Conservation (phyloP, 2,113 vertebrate species). For the Sarotherodon lohbergeri region DNA sequence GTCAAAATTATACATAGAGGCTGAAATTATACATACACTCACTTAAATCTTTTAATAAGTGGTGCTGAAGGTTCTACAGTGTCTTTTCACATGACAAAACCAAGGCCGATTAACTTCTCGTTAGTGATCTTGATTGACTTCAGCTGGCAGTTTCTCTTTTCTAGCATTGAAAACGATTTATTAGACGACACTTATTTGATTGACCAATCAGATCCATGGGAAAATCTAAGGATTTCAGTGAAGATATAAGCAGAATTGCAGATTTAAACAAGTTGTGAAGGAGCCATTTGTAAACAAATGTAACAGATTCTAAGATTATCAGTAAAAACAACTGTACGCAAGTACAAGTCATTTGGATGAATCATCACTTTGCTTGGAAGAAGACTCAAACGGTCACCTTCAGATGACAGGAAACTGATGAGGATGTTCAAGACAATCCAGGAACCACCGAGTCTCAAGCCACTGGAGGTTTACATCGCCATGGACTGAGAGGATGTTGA, state of each 20-base stretch:
- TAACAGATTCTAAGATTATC: not conserved
- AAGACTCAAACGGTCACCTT: not conserved
- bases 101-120: accelerated
- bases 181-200: not conserved
- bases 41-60: not conserved
- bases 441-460: not conserved
- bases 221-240: not conserved
- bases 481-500: not conserved
- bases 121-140: not conserved
- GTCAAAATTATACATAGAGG: not conserved
- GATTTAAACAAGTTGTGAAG: not conserved
- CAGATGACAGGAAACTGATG: not conserved
- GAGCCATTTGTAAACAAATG: not conserved
- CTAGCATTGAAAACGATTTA: not conserved
- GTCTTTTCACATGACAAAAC: not conserved
- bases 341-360: not conserved
- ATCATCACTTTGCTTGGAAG: accelerated
- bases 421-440: not conserved
- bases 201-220: not conserved
- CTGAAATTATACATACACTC: not conserved
- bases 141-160: not conserved
- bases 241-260: not conserved
- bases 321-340: not conserved
- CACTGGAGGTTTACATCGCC: not conserved
- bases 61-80: not conserved